Evolutionary conservation across 2,797 vertebrate genomes (phyloP).

Genomic region (Channallabes apus): DNA sequence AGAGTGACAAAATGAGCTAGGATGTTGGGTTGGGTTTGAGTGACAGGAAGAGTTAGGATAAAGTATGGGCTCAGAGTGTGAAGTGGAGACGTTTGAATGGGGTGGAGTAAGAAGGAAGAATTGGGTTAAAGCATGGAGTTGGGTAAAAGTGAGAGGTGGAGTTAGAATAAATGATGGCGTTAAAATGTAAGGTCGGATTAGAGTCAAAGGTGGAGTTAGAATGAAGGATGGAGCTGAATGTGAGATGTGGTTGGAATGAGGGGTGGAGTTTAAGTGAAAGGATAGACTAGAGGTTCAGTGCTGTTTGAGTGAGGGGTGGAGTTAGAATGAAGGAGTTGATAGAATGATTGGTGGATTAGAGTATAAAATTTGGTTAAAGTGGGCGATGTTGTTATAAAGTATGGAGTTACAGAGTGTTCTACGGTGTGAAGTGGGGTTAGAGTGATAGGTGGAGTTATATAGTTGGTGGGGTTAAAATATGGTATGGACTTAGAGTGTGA

Average conservation of each 20-base stretch:
- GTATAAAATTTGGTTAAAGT: neutral
- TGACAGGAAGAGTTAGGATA: neutral
- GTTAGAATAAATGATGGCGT: neutral
- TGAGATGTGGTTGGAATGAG: neutral
- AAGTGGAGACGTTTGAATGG: neutral
- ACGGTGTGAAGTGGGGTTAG: neutral
- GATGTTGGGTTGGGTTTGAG: neutral
- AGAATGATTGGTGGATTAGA: neutral
- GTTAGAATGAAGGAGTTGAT: neutral
- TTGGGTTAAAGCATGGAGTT: neutral
- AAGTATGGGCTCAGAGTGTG: neutral
- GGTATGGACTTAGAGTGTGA: neutral
- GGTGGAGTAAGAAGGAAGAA: neutral
- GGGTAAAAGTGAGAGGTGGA: neutral
- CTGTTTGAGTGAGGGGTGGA: neutral
- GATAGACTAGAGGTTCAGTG: neutral
- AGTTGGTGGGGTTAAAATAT: neutral
- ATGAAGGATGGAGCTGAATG: neutral
- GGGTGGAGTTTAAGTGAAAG: neutral
- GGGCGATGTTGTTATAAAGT: neutral
- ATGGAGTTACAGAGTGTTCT: neutral
- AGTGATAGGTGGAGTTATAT: neutral
- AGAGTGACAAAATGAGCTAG: no score
- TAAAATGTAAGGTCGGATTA: neutral
- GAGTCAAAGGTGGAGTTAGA: neutral